Evolutionary conservation across 2,113 vertebrate genomes (phyloP).

Genomic region (Butorides virescens): DNA sequence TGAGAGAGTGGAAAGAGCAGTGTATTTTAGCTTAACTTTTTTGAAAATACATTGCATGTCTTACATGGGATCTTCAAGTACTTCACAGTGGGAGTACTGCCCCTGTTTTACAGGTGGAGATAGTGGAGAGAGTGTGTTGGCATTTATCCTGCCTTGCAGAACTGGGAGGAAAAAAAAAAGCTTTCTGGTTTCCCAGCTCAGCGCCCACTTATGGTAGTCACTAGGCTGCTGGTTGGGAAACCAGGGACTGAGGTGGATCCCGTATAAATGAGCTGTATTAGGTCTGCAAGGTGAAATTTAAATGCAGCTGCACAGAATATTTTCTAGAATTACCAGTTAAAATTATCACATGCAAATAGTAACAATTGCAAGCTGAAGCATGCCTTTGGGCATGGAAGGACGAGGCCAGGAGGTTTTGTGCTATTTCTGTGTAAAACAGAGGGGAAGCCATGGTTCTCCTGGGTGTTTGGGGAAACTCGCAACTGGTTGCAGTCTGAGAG

Average conservation of each 20-base stretch:
- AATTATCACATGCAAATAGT: slow-evolving; percentile 40
- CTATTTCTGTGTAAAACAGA: not conserved
- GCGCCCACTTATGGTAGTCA: not conserved
- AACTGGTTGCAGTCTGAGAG: not conserved
- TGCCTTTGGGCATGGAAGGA: not conserved
- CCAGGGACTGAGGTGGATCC: not conserved
- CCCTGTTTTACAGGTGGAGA: not conserved
- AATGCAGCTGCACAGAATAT: not conserved
- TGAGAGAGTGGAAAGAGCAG: not conserved
- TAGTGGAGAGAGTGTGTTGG: not conserved
- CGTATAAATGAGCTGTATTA: not conserved
- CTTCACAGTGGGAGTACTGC: not conserved
- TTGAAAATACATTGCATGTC: not conserved
- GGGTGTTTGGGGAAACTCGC: accelerated
- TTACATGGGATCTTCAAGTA: not conserved
- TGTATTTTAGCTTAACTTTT: not conserved
- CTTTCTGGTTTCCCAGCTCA: not conserved
- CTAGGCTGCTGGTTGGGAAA: not conserved
- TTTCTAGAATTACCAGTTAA: slow-evolving; percentile 40
- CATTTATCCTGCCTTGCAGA: not conserved
- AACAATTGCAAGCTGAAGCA: slow-evolving; percentile 17
- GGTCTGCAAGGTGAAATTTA: not conserved
- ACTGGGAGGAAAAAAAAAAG: not conserved
- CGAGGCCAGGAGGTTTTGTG: not conserved
- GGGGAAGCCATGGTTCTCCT: not conserved